phyloP scores from a whole-genome alignment of 2,888 invertebrate genomes.

The Drosophila nigritarsus region DNA sequence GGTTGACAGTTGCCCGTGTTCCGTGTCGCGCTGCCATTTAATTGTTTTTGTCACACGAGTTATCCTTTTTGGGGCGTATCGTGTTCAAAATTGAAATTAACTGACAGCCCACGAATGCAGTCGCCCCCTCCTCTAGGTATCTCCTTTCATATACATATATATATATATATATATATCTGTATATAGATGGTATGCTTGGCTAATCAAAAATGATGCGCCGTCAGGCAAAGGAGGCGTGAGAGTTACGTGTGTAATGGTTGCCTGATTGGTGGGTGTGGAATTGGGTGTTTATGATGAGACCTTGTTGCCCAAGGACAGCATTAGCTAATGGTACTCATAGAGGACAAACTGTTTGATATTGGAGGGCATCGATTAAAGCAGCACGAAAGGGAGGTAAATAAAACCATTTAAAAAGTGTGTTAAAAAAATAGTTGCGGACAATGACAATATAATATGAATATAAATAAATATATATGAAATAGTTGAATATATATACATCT shows the following conservation, averaged over 20 bases:
- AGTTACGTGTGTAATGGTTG: constrained; percentile 9
- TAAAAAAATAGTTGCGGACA: not conserved
- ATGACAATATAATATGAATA: not conserved
- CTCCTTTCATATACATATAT: not conserved
- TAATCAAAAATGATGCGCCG: constrained; percentile 58
- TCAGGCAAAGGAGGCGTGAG: constrained; percentile 17
- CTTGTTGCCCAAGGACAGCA: constrained; percentile 17
- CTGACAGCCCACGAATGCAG: constrained; percentile 56
- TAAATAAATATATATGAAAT: not conserved
- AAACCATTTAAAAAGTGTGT: not conserved
- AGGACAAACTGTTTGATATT: not conserved
- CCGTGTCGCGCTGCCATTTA: constrained; percentile 66
- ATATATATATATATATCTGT: not conserved
- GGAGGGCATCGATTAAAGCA: not conserved
- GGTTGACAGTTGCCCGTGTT: constrained; percentile 31
- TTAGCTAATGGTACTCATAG: not conserved
- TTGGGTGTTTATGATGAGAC: constrained; percentile 19
- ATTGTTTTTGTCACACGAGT: constrained; percentile 81
- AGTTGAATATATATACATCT: not conserved
- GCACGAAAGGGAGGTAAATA: not conserved
- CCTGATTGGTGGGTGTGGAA: constrained; percentile 4
- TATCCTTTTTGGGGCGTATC: constrained; percentile 73
- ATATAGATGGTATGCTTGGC: constrained; percentile 24
- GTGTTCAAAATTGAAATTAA: constrained; percentile 78
- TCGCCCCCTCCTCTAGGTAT: constrained; percentile 19